A percentile compares a stretch with the other conserved stretches of the same genome.
Conservation (phyloP, 2,113 vertebrate species). For the Pholis gunnellus region DNA sequence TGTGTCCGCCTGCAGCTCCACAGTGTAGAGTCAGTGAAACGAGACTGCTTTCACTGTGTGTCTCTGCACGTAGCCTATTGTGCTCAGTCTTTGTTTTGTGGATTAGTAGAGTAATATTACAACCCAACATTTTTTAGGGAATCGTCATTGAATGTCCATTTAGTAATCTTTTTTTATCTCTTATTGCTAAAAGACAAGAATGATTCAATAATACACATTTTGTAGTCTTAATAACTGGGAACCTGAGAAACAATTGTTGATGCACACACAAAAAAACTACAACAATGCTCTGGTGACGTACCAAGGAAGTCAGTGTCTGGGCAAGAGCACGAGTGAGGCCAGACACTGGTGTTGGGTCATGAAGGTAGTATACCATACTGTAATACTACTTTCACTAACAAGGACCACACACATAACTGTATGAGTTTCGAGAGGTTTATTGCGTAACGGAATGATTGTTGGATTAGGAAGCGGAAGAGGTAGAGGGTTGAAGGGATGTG, state of each 20-base stretch:
- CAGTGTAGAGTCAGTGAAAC: constrained; percentile 33
- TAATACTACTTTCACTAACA: no score
- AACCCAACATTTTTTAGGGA: constrained; percentile 11
- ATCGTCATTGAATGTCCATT: constrained; percentile 20
- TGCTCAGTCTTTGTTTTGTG: constrained; percentile 24
- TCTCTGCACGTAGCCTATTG: constrained; percentile 4
- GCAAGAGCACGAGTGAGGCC: background rate
- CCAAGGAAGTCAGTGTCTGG: background rate
- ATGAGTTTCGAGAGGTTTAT: no score
- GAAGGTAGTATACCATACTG: background rate
- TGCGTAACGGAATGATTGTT: no score
- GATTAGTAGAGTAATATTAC: constrained; percentile 24
- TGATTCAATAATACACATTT: background rate
- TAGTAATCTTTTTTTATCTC: constrained; percentile 3
- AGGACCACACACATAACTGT: no score
- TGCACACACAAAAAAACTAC: background rate
- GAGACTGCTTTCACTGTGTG: constrained; percentile 30
- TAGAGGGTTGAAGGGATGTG: no score
- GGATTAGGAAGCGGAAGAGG: no score
- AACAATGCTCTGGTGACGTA: background rate
- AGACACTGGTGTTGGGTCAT: background rate
- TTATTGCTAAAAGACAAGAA: constrained; percentile 14
- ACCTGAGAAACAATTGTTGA: background rate
- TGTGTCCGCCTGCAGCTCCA: background rate
- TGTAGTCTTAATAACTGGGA: background rate